Conservation (phyloP, 2,113 vertebrate species). For the Centropus unirufus region DNA sequence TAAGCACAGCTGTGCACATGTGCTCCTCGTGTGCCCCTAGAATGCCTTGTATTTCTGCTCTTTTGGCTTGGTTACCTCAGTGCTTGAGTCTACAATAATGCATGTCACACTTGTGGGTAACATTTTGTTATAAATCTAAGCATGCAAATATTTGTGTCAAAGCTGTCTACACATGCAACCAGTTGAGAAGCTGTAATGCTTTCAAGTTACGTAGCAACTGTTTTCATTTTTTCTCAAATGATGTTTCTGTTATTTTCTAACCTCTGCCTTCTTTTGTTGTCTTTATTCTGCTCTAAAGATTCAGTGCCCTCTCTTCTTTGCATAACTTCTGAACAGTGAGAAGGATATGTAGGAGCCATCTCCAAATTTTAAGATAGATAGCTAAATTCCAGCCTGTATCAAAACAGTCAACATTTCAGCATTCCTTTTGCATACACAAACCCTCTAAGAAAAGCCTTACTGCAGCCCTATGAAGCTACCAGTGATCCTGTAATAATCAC, state of each 20-base stretch:
- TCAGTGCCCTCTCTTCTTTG: background rate
- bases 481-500: background rate
- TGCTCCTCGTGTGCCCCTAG: background rate
- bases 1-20: background rate
- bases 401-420: conserved; percentile 12
- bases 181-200: conserved; percentile 47
- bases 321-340: background rate
- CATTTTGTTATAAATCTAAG: conserved; percentile 31
- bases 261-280: conserved; percentile 6
- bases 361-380: conserved; percentile 19
- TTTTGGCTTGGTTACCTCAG: conserved; percentile 22
- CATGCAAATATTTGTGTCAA: conserved; percentile 56
- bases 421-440: conserved; percentile 17
- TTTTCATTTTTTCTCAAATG: conserved; percentile 46
- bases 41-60: background rate
- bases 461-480: background rate
- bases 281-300: conserved; percentile 30
- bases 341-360: conserved; percentile 22
- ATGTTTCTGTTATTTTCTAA: conserved; percentile 38
- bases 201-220: conserved; percentile 56
- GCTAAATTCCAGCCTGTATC: conserved; percentile 12
- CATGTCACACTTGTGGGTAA: conserved; percentile 3
- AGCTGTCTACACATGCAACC: conserved; percentile 40
- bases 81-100: background rate
- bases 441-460: background rate